Evolutionary conservation across 2,888 invertebrate species (phyloP).

Genomic region (Galeruca laticollis): DNA sequence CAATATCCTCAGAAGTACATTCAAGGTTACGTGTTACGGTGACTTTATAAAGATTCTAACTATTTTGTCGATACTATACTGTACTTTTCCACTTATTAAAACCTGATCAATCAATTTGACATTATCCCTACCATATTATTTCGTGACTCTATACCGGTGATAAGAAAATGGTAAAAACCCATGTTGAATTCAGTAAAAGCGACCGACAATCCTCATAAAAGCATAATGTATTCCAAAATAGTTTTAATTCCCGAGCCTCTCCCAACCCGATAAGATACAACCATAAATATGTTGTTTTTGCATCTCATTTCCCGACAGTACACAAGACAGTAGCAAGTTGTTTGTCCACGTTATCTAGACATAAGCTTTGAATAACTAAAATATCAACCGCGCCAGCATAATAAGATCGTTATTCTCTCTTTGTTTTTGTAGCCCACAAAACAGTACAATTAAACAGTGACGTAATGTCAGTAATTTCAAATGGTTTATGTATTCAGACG

Average conservation of each 20-base stretch:
- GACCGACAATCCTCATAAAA: neutral
- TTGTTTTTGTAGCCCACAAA: conserved; percentile 34
- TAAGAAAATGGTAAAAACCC: neutral
- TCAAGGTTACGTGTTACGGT: too few species aligned
- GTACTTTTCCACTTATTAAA: too few species aligned
- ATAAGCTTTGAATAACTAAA: conserved; percentile 35
- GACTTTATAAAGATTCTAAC: too few species aligned
- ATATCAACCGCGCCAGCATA: conserved; percentile 26
- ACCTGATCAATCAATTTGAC: too few species aligned
- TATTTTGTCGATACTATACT: too few species aligned
- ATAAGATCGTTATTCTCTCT: conserved; percentile 31
- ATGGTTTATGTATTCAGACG: conserved; percentile 29
- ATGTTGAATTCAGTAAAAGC: neutral
- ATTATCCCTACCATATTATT: too few species aligned
- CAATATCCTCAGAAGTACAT: too few species aligned
- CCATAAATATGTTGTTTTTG: conserved; percentile 28
- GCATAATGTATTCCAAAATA: conserved; percentile 6
- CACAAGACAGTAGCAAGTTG: conserved; percentile 24
- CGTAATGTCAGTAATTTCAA: conserved; percentile 25
- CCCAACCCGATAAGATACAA: conserved; percentile 17
- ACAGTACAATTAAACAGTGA: conserved; percentile 31
- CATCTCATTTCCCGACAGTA: conserved; percentile 22
- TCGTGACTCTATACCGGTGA: neutral
- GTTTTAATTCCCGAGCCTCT: neutral
- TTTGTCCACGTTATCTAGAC: conserved; percentile 35